Conservation (phyloP, 2,797 vertebrate genomes). For the Pteronotus mesoamericanus region DNA sequence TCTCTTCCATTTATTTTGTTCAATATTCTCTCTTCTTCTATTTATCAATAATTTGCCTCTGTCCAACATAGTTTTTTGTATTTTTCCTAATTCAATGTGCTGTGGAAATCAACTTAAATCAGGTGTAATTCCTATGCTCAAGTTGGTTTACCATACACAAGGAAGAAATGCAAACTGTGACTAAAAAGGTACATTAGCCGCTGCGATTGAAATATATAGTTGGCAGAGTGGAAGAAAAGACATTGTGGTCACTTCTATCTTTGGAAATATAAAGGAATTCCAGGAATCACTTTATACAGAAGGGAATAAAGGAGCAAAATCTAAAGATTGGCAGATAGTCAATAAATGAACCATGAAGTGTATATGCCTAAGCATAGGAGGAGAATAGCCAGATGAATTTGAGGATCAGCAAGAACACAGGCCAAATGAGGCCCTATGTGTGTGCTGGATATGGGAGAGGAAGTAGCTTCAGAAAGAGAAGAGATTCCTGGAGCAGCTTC, state of each 20-base stretch:
- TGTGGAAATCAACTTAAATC: neutral
- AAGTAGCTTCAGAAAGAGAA: neutral
- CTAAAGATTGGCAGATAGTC: neutral
- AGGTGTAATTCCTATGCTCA: neutral
- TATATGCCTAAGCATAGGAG: neutral
- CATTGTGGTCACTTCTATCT: neutral
- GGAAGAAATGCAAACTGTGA: neutral
- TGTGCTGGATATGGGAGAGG: neutral
- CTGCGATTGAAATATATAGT: neutral
- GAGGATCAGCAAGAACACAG: neutral
- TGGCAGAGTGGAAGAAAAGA: neutral
- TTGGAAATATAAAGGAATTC: neutral
- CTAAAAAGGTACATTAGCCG: neutral
- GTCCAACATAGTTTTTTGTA: neutral
- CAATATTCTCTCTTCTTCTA: neutral
- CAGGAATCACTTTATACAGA: neutral
- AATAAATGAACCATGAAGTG: neutral
- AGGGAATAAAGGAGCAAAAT: neutral
- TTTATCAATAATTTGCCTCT: neutral
- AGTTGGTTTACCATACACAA: neutral
- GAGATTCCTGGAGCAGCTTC: neutral
- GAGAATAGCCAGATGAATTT: neutral
- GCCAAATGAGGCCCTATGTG: neutral
- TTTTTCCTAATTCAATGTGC: neutral
- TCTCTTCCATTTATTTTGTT: neutral